Evolutionary conservation across 2,113 vertebrate genomes (phyloP).

Genomic region (Lucifuga dentata): DNA sequence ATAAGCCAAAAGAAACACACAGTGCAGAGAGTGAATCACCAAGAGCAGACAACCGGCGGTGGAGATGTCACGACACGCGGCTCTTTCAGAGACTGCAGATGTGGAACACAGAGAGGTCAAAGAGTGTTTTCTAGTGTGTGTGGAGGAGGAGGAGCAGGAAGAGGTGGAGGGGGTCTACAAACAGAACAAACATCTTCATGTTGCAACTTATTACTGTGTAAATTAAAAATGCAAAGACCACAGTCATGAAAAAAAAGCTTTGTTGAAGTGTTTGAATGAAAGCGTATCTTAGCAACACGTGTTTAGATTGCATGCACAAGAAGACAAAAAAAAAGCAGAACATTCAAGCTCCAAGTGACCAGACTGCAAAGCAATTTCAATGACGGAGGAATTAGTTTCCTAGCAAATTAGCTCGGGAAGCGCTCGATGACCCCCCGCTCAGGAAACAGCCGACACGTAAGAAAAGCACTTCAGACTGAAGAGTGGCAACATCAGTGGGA

Average conservation of each 20-base stretch:
- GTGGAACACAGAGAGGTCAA: slow-evolving; percentile 33
- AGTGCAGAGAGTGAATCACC: slow-evolving; percentile 32
- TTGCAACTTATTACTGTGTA: neutral
- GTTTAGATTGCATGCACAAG: no score
- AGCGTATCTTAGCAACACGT: no score
- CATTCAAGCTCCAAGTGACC: neutral
- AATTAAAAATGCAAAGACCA: no score
- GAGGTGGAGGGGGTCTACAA: slow-evolving; percentile 16
- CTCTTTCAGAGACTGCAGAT: slow-evolving; percentile 52
- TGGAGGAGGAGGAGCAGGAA: neutral
- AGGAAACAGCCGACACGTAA: slow-evolving; percentile 39
- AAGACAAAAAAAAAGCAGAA: neutral
- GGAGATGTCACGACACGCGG: slow-evolving; percentile 45
- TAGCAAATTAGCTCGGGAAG: slow-evolving; percentile 16
- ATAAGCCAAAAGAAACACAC: slow-evolving; percentile 67
- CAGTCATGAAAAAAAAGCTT: no score
- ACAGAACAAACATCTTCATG: slow-evolving; percentile 18
- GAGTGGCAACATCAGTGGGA: slow-evolving; percentile 15
- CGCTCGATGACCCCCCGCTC: slow-evolving; percentile 12
- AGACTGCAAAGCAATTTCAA: neutral
- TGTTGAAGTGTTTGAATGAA: no score
- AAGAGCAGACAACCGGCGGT: slow-evolving; percentile 39
- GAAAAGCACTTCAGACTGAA: slow-evolving; percentile 16
- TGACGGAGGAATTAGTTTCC: neutral
- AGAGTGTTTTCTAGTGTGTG: slow-evolving; percentile 19